phyloP scores from a whole-genome alignment of 2,888 invertebrate species.

The Lacanobia oleracea region DNA sequence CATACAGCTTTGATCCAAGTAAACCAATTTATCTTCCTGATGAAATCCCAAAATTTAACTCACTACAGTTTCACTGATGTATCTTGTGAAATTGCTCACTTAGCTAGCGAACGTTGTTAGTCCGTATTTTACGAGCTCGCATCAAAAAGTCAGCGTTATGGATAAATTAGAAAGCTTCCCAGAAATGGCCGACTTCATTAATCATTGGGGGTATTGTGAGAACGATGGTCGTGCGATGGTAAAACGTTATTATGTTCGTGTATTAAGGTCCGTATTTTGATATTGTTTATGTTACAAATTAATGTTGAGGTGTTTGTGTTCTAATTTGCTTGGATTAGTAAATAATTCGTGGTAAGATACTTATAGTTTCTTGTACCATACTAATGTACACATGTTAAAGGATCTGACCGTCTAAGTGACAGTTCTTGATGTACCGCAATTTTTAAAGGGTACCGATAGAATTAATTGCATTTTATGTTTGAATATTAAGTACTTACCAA shows the following conservation, averaged over 20 bases:
- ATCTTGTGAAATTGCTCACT: slow-evolving; percentile 33
- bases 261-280: not conserved
- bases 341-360: not conserved
- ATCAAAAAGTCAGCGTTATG: slow-evolving; percentile 66
- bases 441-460: not conserved
- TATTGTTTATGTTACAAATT: slow-evolving; percentile 6
- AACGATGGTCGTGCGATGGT: slow-evolving; percentile 44
- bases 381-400: not conserved
- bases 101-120: slow-evolving; percentile 42
- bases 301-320: slow-evolving; percentile 12
- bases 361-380: not conserved
- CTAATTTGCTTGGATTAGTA: not conserved
- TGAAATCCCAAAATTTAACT: slow-evolving; percentile 41
- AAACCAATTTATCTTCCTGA: slow-evolving; percentile 24
- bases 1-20: slow-evolving; percentile 12
- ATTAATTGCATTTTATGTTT: no score
- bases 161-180: slow-evolving; percentile 66
- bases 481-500: no score
- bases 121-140: slow-evolving; percentile 50
- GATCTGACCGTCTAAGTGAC: not conserved
- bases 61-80: slow-evolving; percentile 32
- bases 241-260: slow-evolving; percentile 33
- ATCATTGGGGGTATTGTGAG: slow-evolving; percentile 62
- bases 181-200: slow-evolving; percentile 63
- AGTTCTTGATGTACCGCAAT: not conserved